Base-by-base conservation (phyloP, 2,113 vertebrate species). In the Sebastes schlegelii region DNA sequence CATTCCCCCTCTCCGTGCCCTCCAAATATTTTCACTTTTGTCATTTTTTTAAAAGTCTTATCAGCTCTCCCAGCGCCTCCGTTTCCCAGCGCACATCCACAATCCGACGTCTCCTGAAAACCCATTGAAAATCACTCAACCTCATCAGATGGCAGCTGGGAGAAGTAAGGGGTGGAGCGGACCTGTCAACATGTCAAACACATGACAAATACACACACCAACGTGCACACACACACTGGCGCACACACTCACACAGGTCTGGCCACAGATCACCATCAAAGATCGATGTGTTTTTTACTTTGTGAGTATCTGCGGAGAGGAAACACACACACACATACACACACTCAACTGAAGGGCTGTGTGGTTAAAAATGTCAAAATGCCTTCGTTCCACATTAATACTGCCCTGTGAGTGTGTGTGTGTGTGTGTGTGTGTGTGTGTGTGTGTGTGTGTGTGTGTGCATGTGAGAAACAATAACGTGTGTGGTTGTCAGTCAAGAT, bases 121-220 rank as follows among this genome's bases (percentile, higher is more conserved):
- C 74, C 89, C 86, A 94, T 94, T 94, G 88, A 92, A 89, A 93
- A 88, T 80, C 94, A 92, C 80, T 93, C 91, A 93, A 88, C 84
- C 95, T 94, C 92, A 90, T 93, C 93, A 87, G 90, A 79, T 74
- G 89, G 88, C 94, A 93, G 93, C 92, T 90, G 93, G 80, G 77
- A 88, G 87, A 89, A 88, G 89, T 83, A 81, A 90, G 86, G 91
- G 91, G 91, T 89, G 91, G 91, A 80, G 91, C 69, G 23, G 87
- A 83, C 88, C 94, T 95, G 94, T 95, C 94, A 94, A 92, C 91
- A 88, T 93, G 92, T 95, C 93, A 94, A 52, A 75, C 82, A 21
- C 88, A 85, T 85, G 89, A 89, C 88, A 86, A 86, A 86, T 69
- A 80, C 80, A 75, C 84, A 84, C 83, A 60, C 63, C 40, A 11